These are phyloP conservation scores for Phasianus colchicus DNA, from an alignment of 2,113 vertebrate genomes.

Conservation along the genomic window DNA sequence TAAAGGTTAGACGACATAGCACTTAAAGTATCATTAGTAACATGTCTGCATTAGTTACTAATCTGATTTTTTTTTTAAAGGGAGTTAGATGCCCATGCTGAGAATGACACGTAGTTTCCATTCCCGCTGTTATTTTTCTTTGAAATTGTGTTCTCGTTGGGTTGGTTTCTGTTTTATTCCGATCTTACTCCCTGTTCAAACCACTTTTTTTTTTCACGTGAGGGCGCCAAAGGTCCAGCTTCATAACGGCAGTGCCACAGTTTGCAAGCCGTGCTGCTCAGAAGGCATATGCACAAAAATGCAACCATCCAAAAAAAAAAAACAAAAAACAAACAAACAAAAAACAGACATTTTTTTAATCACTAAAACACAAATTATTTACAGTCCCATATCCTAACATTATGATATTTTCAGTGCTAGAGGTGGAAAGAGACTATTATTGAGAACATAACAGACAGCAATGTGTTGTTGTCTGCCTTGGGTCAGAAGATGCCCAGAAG, in stretches of 20 bases:
- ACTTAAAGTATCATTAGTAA: not conserved
- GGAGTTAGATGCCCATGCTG: not conserved
- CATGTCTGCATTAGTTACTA: not conserved
- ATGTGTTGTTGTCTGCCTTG: not conserved
- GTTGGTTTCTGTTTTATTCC: not conserved
- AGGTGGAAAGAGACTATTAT: not conserved
- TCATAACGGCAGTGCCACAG: not conserved
- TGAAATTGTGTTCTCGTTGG: not conserved
- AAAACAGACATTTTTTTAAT: too few relatives aligned
- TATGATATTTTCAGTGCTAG: not conserved
- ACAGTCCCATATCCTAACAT: not conserved
- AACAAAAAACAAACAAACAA: too few relatives aligned
- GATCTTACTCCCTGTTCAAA: not conserved
- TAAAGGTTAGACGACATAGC: not conserved
- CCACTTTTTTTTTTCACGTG: not conserved
- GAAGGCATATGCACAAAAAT: not conserved
- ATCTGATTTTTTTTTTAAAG: not conserved
- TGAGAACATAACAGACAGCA: not conserved
- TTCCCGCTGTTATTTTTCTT: not conserved
- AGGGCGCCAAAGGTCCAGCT: conserved; percentile 15
- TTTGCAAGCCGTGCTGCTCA: not conserved
- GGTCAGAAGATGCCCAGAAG: not conserved
- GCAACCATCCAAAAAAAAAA: not conserved
- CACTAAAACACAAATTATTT: not conserved
- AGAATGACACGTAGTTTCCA: not conserved